Evolutionary conservation across 2,888 invertebrate genomes (phyloP).

Genomic region (Brenthis daphne): DNA sequence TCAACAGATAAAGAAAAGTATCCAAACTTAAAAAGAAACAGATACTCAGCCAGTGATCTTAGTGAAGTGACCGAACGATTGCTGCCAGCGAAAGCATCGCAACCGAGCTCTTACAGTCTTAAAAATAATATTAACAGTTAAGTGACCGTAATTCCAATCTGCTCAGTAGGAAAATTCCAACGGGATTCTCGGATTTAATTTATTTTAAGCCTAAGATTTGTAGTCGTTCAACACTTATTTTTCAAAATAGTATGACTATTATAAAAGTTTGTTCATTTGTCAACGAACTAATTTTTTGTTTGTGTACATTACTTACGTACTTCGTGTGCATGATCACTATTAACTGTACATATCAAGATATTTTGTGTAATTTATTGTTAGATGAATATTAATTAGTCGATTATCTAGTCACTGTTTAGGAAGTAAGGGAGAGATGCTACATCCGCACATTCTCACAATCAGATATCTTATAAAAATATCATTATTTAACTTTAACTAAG

Average conservation of each 20-base stretch:
- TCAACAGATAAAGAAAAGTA: constrained; percentile 63
- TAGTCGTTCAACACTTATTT: neutral
- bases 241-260: neutral
- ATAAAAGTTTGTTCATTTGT: constrained; percentile 12
- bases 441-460: neutral
- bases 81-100: constrained; percentile 78
- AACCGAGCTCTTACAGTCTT: constrained; percentile 85
- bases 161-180: constrained; percentile 67
- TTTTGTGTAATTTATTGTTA: constrained; percentile 44
- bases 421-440: constrained; percentile 8
- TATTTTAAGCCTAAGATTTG: neutral
- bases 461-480: neutral
- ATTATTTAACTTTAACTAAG: neutral
- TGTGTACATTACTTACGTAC: neutral
- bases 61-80: constrained; percentile 82
- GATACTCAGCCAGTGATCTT: constrained; percentile 87
- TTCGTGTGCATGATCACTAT: constrained; percentile 29
- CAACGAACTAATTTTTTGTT: constrained; percentile 30
- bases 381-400: constrained; percentile 46
- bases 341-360: constrained; percentile 61
- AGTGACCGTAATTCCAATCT: constrained; percentile 61
- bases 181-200: constrained; percentile 38
- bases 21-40: constrained; percentile 71
- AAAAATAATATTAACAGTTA: constrained; percentile 80
- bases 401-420: constrained; percentile 58